Evolutionary conservation across 1,140 invertebrate genomes (phyloP).

Genomic region (Drosophila trapezifrons): DNA sequence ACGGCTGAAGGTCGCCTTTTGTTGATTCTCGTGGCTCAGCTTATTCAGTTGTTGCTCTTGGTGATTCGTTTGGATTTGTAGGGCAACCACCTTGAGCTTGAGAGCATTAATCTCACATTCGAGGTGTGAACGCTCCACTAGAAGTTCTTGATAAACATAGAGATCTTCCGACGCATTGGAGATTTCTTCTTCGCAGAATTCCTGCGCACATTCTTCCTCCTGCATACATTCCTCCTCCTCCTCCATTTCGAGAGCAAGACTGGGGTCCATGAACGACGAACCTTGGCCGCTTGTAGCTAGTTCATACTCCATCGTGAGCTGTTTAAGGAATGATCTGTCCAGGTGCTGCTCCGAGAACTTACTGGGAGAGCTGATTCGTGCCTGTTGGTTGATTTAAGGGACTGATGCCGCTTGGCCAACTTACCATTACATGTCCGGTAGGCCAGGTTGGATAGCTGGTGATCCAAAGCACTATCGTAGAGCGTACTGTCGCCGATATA

Average conservation of each 20-base stretch:
- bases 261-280: not conserved
- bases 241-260: slow-evolving; percentile 2
- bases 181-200: not conserved
- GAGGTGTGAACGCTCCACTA: slow-evolving; percentile 1
- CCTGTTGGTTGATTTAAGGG: not conserved
- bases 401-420: slow-evolving; percentile 24
- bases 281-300: not conserved
- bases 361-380: not conserved
- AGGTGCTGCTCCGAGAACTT: not conserved
- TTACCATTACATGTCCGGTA: slow-evolving; percentile 77
- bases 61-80: slow-evolving; percentile 41
- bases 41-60: slow-evolving; percentile 8
- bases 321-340: not conserved
- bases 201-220: not conserved
- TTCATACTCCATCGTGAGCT: slow-evolving; percentile 12
- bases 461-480: slow-evolving; percentile 75
- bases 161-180: not conserved
- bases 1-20: slow-evolving; percentile 2
- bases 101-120: slow-evolving; percentile 22
- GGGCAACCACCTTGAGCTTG: slow-evolving; percentile 26
- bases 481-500: slow-evolving; percentile 58
- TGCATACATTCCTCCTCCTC: not conserved
- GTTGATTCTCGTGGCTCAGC: not conserved
- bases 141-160: slow-evolving; percentile 6
- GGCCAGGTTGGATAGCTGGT: slow-evolving; percentile 64